Evolutionary conservation across 2,113 vertebrate species (phyloP).

Genomic region (Craseonycteris thonglongyai): DNA sequence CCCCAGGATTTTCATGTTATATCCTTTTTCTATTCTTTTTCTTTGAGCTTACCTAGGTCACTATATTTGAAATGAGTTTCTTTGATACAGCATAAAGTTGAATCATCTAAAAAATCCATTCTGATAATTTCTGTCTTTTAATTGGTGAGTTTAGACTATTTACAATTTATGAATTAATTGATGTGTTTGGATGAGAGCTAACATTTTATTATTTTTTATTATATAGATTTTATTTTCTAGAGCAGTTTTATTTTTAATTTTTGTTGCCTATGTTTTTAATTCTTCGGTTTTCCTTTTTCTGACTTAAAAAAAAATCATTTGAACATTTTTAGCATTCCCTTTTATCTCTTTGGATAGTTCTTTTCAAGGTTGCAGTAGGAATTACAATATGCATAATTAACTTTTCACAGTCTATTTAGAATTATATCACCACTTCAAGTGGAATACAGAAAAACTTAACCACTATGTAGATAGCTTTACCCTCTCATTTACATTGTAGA

Average conservation of each 20-base stretch:
- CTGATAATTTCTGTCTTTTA: not conserved
- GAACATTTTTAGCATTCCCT: not conserved
- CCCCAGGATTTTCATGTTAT: not conserved
- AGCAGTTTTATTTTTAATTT: not conserved
- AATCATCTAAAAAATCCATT: not conserved
- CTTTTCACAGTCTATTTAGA: not conserved
- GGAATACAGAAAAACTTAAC: not conserved
- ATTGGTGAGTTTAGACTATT: not conserved
- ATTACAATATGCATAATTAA: not conserved
- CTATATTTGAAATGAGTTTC: not conserved
- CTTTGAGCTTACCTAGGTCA: not conserved
- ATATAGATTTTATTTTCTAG: not conserved
- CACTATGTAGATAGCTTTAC: not conserved
- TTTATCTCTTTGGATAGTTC: not conserved
- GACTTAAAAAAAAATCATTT: not conserved
- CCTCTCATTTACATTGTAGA: not conserved
- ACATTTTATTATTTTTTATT: not conserved
- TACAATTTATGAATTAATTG: not conserved
- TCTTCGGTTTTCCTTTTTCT: not conserved
- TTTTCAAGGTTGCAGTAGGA: not conserved
- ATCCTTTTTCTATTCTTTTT: not conserved
- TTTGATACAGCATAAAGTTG: not conserved
- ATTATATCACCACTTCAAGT: not conserved
- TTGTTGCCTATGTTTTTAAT: not conserved
- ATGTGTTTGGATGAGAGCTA: not conserved